A percentile compares a stretch with the other conserved stretches of the same genome.
phyloP scores from a whole-genome alignment of 2,113 vertebrate species.

The Cervus canadensis region DNA sequence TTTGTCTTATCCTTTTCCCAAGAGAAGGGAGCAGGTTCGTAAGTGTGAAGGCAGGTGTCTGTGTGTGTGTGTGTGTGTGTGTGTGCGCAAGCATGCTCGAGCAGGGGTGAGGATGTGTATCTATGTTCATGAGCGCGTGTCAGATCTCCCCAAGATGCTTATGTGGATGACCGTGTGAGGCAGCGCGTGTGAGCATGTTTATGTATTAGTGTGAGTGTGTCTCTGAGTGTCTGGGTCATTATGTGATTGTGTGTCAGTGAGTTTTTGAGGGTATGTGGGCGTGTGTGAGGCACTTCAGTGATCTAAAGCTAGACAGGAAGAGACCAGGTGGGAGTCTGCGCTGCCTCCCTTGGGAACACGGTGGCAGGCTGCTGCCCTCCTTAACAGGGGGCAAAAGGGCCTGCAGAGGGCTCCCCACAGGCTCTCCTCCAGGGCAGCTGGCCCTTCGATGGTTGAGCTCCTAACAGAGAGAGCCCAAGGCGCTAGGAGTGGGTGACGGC shows the following conservation, averaged over 20 bases:
- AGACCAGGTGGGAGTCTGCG: not conserved
- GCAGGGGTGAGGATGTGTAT: not conserved
- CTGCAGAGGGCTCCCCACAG: too few species aligned
- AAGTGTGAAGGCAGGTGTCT: not conserved
- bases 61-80: not conserved
- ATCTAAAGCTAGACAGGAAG: not conserved
- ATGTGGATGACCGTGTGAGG: not conserved
- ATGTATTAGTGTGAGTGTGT: not conserved
- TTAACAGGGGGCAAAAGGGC: not conserved
- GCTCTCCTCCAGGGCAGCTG: not conserved
- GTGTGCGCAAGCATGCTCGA: not conserved
- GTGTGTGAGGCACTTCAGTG: not conserved
- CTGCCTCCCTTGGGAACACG: not conserved
- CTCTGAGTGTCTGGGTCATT: not conserved
- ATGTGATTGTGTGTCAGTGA: not conserved
- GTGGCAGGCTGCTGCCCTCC: not conserved
- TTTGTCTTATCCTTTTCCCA: not conserved
- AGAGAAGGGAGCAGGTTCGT: not conserved
- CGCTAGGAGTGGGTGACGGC: not conserved
- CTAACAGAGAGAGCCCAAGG: not conserved
- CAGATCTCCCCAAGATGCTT: not conserved
- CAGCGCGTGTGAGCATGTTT: not conserved
- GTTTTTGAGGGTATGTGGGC: not conserved
- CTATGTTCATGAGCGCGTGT: not conserved
- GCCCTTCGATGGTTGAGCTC: not conserved